Evolutionary conservation across 2,888 invertebrate species (phyloP).

Genomic region (Xanthia icteritia): DNA sequence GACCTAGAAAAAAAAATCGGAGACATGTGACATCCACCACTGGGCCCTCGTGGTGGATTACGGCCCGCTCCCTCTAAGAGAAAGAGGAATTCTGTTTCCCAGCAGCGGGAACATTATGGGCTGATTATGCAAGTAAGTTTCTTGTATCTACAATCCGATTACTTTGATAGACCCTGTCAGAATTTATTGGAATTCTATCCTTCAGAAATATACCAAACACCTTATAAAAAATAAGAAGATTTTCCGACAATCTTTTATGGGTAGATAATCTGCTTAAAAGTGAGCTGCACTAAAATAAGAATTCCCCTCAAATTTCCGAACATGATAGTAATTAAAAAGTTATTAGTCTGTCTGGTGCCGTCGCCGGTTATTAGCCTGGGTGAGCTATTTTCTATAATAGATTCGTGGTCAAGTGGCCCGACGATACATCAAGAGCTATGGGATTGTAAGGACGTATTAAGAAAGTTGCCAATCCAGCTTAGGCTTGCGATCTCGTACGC

Average conservation of each 20-base stretch:
- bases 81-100: no score
- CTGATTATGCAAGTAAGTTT: conserved; percentile 39
- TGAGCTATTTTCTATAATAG: conserved; percentile 49
- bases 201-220: conserved; percentile 54
- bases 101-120: no score
- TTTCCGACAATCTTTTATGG: conserved; percentile 16
- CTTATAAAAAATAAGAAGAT: conserved; percentile 37
- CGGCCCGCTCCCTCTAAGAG: no score
- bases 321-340: conserved; percentile 20
- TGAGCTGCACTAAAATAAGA: neutral
- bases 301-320: neutral
- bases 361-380: conserved; percentile 8
- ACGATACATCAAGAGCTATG: conserved; percentile 39
- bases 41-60: no score
- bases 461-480: conserved; percentile 78
- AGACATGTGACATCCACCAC: no score
- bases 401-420: conserved; percentile 44
- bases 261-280: conserved; percentile 18
- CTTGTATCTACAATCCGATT: conserved; percentile 61
- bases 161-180: conserved; percentile 53
- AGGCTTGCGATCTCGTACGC: conserved; percentile 66
- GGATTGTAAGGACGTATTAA: conserved; percentile 60
- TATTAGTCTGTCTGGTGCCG: conserved; percentile 10
- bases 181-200: conserved; percentile 60
- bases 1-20: no score